These are phyloP conservation scores for Gasterosteus aculeatus DNA, from an alignment of 2,113 vertebrate genomes.

Conservation along the genomic window DNA sequence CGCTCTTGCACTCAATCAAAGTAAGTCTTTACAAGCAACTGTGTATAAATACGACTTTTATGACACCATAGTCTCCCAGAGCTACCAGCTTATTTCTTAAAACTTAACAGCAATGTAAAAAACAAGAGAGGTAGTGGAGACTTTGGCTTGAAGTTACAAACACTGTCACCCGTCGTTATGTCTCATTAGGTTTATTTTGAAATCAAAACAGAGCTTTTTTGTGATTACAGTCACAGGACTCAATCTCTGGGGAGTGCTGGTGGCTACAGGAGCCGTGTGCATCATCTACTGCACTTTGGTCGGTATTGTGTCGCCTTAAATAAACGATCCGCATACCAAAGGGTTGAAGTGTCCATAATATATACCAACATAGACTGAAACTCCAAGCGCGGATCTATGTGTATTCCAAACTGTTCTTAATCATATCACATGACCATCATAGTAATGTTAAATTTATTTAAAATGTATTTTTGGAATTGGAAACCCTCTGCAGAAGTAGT, in stretches of 20 bases:
- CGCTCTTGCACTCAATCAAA: slow-evolving; percentile 85
- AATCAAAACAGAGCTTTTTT: slow-evolving; percentile 3
- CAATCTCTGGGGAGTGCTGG: slow-evolving; percentile 84
- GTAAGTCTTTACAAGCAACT: slow-evolving; percentile 65
- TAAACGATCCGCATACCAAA: not conserved
- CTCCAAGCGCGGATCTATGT: not conserved
- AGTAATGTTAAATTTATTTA: no score
- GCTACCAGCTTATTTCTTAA: not conserved
- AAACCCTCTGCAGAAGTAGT: not conserved
- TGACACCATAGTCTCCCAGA: not conserved
- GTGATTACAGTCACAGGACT: slow-evolving; percentile 80
- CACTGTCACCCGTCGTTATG: not conserved
- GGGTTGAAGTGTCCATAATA: not conserved
- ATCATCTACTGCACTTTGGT: slow-evolving; percentile 86
- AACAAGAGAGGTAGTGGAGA: not conserved
- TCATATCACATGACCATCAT: not conserved
- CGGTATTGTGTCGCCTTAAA: slow-evolving; percentile 46
- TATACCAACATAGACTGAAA: not conserved
- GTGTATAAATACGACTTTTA: not conserved
- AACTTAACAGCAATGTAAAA: not conserved
- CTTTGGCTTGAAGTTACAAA: not conserved
- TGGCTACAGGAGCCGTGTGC: slow-evolving; percentile 82
- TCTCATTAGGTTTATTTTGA: not conserved
- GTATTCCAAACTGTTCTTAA: not conserved
- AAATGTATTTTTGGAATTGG: not conserved